Base-by-base conservation (phyloP, 2,113 vertebrate genomes). In the Thunnus maccoyii region DNA sequence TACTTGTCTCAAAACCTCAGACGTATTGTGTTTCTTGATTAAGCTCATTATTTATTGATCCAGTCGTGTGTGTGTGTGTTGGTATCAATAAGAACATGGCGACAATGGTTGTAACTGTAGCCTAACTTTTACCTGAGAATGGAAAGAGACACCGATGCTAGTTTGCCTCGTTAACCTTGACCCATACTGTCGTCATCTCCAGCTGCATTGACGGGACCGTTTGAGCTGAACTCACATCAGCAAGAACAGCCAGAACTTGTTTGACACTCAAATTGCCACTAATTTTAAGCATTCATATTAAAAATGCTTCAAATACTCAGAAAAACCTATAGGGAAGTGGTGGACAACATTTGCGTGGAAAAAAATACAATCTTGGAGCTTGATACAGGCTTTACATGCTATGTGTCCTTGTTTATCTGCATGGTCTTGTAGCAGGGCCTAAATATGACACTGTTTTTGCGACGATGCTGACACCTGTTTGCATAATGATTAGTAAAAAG, bases 61-160 rank as follows among this genome's bases (percentile, higher is more conserved):
- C 48, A 69, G 78, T 51, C 74, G 41, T 83, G 62, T 71, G 62
- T 58, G 0, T 63, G 16, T 52, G 16, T 17, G n/a, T 22, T 14
- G 71, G 75, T 82, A 77, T 82, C 77, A 73, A 15, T 64, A 69
- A 64, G 85, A 46, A 61, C 61, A 74, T 15, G 11, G 52, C 62
- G 71, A 80, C 78, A 71, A 61, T 61, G 72, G 54, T 61, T 87
- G 85, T 88, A 90, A 90, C 87, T 70, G 36, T 70, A 91, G 61
- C 74, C 72, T 5, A 22, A 64, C 72, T n/a, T 60, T 78, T 61
- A 64, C 55, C 76, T 63, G 46, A 51, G 64, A 80, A 83, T 82
- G 82, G 52, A 89, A 92, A 77, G 78, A 63, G 74, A 88, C 64
- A 69, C 56, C 2, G 10, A 57, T 27, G 47, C 66, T 48, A 41